Base-by-base conservation (phyloP, 2,888 invertebrate genomes). In the Lochmaea crataegi region DNA sequence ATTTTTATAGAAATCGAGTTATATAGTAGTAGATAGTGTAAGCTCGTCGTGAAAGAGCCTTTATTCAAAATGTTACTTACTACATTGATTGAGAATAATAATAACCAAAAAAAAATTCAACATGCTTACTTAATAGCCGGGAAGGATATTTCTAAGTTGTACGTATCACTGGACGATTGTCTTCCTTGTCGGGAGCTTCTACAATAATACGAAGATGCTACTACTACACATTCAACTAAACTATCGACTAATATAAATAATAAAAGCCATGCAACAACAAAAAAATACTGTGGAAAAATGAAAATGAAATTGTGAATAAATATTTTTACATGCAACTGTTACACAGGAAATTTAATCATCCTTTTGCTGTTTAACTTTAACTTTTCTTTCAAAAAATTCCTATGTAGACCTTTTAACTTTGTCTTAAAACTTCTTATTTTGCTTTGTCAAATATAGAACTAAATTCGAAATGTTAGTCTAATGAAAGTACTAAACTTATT, bases 91-190 rank as follows among this genome's bases (percentile, higher is more conserved):
- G 18, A 18, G 0, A 4, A 56, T 56, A 56, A 26, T 32, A 53
- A 61, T 38, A 66, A 26, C 16, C 66, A 61, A 57, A 68, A 76
- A 12, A 58, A 67, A 68, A 51, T 67, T 72, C 68, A 61, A 63
- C 73, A 84, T 85, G 85, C 91, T 94, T 93, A 96, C 96, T 94
- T 96, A 90, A 94, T 91, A 85, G 96, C 93, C 86, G 96, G 96
- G 92, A 96, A 96, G 86, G 95, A 92, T 88, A 97, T 94, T 89
- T 95, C 94, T 87, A 96, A 92, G 89, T 91, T 93, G 91, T 97
- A 97, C 83, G 95, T 95, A 88, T 96, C 95, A 87, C 94, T 94
- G 86, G 92, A 93, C 89, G 94, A 94, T 89, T 94, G 94, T 85
- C 94, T 91, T 86, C 94, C 94, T 89, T 95, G 94, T 87, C 95